These are phyloP conservation scores for Channa maculata DNA, from an alignment of 2,113 vertebrate species.

Conservation along the genomic window DNA sequence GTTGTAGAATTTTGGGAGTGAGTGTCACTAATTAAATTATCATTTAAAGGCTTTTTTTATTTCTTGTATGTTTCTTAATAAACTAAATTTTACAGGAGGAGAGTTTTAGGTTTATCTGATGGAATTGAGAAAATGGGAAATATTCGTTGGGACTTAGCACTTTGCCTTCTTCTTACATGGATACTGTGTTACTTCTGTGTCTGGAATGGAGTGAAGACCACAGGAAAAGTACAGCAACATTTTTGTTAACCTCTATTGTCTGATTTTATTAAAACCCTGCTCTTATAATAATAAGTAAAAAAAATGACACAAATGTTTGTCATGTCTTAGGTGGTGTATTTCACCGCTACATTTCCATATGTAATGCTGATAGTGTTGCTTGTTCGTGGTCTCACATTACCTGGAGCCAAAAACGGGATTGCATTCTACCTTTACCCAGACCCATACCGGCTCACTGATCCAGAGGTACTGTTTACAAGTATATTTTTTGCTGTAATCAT, in stretches of 20 bases:
- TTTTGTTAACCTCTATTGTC: neutral
- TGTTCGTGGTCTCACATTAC: conserved; percentile 91
- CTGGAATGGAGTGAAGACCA: conserved; percentile 89
- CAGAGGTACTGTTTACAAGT: conserved; percentile 83
- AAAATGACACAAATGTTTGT: neutral
- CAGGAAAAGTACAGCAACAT: conserved; percentile 81
- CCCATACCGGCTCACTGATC: conserved; percentile 88
- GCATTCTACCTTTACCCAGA: conserved; percentile 94
- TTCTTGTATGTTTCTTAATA: neutral
- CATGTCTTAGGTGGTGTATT: conserved; percentile 90
- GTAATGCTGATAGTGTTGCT: conserved; percentile 91
- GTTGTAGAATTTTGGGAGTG: conserved; percentile 98
- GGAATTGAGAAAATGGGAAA: conserved; percentile 90
- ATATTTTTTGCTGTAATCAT: neutral
- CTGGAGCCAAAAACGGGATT: conserved; percentile 90
- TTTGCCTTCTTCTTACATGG: conserved; percentile 86
- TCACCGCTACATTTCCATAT: conserved; percentile 96
- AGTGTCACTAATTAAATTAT: conserved; percentile 66
- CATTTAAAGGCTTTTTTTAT: neutral
- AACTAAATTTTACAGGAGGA: conserved; percentile 81
- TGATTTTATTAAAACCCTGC: neutral
- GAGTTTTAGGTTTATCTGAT: conserved; percentile 88
- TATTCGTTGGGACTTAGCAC: conserved; percentile 85
- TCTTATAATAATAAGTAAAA: neutral
- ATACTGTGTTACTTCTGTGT: conserved; percentile 89